Evolutionary conservation across 2,113 vertebrate species (phyloP).

Genomic region (Dasyornis broadbenti): DNA sequence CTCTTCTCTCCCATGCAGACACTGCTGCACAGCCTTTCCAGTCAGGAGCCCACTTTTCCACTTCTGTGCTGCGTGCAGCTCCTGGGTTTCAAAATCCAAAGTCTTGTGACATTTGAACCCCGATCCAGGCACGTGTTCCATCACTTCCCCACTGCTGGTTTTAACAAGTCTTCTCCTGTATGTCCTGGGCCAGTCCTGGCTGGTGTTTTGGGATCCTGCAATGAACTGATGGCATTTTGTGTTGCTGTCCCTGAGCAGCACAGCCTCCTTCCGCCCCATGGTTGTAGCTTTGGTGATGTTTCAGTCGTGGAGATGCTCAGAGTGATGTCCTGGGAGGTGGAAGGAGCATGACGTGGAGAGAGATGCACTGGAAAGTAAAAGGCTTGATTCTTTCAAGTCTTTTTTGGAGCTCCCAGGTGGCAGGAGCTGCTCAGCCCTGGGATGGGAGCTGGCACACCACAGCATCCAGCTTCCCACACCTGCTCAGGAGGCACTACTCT

Average conservation of each 20-base stretch:
- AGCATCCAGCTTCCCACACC: background rate
- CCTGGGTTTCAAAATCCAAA: background rate
- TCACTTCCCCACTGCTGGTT: background rate
- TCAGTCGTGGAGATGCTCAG: background rate
- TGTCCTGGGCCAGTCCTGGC: background rate
- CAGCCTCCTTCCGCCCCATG: background rate
- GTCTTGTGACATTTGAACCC: background rate
- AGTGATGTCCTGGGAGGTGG: background rate
- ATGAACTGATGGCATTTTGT: background rate
- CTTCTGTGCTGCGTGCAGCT: background rate
- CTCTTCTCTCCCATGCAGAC: background rate
- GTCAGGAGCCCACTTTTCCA: background rate
- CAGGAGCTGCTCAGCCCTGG: background rate
- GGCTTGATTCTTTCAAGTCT: background rate
- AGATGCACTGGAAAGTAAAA: background rate
- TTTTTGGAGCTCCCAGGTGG: background rate
- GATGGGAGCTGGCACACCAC: accelerated
- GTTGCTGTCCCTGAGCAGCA: background rate
- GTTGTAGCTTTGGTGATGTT: background rate
- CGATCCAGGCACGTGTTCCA: accelerated
- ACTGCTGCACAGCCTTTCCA: background rate
- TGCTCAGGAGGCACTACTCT: background rate
- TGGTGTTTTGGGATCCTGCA: background rate
- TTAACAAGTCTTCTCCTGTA: background rate
- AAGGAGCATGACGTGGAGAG: background rate